phyloP scores from a whole-genome alignment of 2,797 vertebrate genomes.

The Pseudochirops corinnae region DNA sequence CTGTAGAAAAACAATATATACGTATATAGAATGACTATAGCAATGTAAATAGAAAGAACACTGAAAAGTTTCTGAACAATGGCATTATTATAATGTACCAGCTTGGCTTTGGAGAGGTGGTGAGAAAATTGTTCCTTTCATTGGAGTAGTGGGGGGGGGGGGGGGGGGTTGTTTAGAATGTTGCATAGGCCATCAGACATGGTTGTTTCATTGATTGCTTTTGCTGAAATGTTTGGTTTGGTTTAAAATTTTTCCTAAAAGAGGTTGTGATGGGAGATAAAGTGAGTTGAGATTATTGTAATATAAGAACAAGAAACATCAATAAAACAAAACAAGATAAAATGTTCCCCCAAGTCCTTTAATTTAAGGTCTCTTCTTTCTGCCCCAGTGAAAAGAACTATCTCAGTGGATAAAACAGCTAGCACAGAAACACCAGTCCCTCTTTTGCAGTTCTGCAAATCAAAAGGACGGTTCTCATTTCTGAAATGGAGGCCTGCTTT shows the following conservation, averaged over 20 bases:
- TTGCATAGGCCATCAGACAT: neutral
- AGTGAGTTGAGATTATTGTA: neutral
- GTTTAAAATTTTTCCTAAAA: neutral
- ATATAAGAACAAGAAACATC: neutral
- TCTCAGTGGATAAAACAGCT: conserved; percentile 1
- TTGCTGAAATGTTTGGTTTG: neutral
- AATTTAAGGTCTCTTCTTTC: conserved; percentile 27
- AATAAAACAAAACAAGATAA: neutral
- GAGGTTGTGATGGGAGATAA: neutral
- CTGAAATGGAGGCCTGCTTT: conserved; percentile 11
- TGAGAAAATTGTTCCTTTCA: neutral
- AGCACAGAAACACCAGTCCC: neutral
- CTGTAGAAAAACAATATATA: neutral
- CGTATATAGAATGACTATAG: neutral
- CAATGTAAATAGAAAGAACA: neutral
- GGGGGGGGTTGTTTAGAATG: neutral
- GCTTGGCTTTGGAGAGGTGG: neutral
- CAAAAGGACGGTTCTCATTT: conserved; percentile 57
- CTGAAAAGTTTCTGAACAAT: neutral
- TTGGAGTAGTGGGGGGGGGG: neutral
- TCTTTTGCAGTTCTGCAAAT: conserved; percentile 25
- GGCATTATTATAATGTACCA: neutral
- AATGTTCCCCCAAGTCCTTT: neutral
- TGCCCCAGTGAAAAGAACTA: neutral
- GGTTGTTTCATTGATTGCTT: neutral